Conservation (phyloP, 2,888 invertebrate genomes). For the Epinotia nisella region DNA sequence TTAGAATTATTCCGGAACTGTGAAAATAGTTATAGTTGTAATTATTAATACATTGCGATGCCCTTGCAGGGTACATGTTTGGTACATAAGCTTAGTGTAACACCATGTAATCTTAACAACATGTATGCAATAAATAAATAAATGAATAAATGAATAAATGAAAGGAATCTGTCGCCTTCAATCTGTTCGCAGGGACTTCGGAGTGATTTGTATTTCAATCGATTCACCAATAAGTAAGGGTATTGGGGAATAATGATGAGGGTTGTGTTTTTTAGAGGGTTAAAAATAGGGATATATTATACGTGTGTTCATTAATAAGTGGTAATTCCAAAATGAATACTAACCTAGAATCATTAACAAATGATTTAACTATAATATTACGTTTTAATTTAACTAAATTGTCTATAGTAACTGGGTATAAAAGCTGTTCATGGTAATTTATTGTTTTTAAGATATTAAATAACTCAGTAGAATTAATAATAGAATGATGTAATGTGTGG, state of each 20-base stretch:
- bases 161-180: background rate
- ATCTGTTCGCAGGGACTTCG: slow-evolving; percentile 7
- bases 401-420: background rate
- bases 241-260: background rate
- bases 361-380: slow-evolving; percentile 10
- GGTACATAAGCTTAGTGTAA: no score
- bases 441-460: no score
- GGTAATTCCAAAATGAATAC: slow-evolving; percentile 1
- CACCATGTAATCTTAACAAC: no score
- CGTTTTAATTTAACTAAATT: slow-evolving; percentile 11
- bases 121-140: no score
- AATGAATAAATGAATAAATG: no score
- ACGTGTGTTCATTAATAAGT: background rate
- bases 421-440: no score
- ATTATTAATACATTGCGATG: no score
- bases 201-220: slow-evolving; percentile 3
- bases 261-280: slow-evolving; percentile 1
- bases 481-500: background rate
- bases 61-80: no score
- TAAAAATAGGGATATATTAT: slow-evolving; percentile 7
- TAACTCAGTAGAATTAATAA: no score
- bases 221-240: background rate
- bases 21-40: no score
- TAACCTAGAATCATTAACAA: background rate
- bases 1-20: no score